Conservation (phyloP, 2,113 vertebrate species). For the Myodes glareolus region DNA sequence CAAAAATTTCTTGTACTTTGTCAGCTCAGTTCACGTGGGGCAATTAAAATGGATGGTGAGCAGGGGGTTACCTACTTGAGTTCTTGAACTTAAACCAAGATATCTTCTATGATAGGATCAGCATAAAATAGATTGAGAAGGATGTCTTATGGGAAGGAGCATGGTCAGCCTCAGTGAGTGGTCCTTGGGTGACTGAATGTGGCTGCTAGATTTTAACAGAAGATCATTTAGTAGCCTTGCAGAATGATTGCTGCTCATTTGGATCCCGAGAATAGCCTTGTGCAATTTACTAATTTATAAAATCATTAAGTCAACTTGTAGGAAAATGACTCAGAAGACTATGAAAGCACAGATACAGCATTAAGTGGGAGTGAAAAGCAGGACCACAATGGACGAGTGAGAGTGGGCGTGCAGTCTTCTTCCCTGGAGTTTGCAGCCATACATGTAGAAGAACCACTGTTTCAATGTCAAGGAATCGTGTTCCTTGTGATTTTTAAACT, state of each 20-base stretch:
- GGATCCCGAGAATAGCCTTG: background rate
- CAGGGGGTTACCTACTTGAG: background rate
- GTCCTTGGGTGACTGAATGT: background rate
- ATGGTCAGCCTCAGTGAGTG: background rate
- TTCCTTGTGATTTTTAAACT: background rate
- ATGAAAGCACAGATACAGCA: background rate
- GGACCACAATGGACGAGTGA: background rate
- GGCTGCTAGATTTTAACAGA: conserved; percentile 43
- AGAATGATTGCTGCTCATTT: background rate
- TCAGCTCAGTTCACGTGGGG: background rate
- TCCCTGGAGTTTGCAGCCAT: background rate
- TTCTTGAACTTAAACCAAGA: conserved; percentile 38
- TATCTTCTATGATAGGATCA: conserved; percentile 42
- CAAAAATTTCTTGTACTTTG: background rate
- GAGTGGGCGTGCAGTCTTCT: rapidly evolving
- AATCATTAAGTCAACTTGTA: background rate
- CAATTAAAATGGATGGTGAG: conserved; percentile 26
- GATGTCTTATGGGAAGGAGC: background rate
- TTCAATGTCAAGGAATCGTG: background rate
- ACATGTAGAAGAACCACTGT: rapidly evolving
- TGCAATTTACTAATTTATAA: background rate
- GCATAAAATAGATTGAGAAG: background rate
- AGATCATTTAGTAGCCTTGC: background rate
- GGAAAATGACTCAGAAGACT: background rate
- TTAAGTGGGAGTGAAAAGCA: background rate